Evolutionary conservation across 2,888 invertebrate species (phyloP), one percentile per base, ranked within the genome.

Genomic region (Torymus auratus): DNA sequence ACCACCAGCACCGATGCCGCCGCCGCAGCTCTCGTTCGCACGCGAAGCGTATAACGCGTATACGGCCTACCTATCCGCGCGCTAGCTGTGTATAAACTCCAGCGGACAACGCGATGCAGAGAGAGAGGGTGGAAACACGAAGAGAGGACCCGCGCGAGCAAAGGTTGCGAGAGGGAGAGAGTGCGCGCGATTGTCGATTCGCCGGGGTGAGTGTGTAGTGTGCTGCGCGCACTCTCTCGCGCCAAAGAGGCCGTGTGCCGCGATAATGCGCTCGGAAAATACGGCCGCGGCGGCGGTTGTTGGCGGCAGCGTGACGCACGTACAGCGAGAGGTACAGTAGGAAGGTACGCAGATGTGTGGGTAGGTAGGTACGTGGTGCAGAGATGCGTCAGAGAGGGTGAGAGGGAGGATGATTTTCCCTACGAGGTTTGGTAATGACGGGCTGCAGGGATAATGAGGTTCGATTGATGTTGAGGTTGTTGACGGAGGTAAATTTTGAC

Each of bases 211-310:
- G 3, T 28, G 28, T 28, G 28, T 7, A 7, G 20, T 1, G 20
- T 20, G 20, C 20, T 28, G 28, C 7, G 28, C 28, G 28, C 28
- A 4, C 28, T 2, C 28, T 28, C 28, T 28, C 28, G 28, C 28
- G 28, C 69, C 15, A 56, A 56, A 56, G 69, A 56, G 41, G 15
- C 41, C 60, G 60, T 53, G 23, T 23, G 72, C 41, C 28, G 28
- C 28, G 62, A 72, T 62, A 72, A 72, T 62, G 72, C 72, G 61
- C 72, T 53, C 62, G 58, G 61, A 53, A 28, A 71, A 71, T 61
- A 52, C 71, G 52, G 68, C n/a, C 53, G 20, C 50, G 50, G 10
- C 11, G 2, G 23, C 61, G 17, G 12, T 3, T 61, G 23, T 20
- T 20, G 12, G 28, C 28, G 28, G 28, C 28, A 28, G 28, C 28